Evolutionary conservation across 2,113 vertebrate species (phyloP).

Genomic region (Calcarius ornatus): DNA sequence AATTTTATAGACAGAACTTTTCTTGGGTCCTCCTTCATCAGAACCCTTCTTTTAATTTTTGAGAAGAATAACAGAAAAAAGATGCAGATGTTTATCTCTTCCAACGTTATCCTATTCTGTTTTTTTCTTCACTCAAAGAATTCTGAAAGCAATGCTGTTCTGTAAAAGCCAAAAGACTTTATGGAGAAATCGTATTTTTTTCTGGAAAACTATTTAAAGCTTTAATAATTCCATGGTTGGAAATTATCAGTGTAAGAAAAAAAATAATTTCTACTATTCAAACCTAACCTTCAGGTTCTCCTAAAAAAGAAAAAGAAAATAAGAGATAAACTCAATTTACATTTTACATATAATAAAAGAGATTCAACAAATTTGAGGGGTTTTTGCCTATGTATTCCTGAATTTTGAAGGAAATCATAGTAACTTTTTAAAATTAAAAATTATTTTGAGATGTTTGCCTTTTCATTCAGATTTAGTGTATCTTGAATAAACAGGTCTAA

Average conservation of each 20-base stretch:
- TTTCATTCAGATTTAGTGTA: background rate
- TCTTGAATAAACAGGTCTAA: background rate
- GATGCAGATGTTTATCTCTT: background rate
- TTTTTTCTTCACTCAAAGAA: background rate
- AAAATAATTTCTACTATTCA: background rate
- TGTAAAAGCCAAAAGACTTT: background rate
- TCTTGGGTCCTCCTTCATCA: background rate
- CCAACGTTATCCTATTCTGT: rapidly evolving
- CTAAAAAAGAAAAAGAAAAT: background rate
- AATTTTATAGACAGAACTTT: background rate
- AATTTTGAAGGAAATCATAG: background rate
- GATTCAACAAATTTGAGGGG: background rate
- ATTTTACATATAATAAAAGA: background rate
- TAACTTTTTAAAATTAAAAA: background rate
- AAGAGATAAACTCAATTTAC: background rate
- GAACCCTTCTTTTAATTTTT: background rate
- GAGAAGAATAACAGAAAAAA: background rate
- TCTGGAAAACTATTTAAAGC: background rate
- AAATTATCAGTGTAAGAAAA: background rate
- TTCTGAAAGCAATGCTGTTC: background rate
- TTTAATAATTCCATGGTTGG: background rate
- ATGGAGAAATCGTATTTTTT: background rate
- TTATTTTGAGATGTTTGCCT: background rate
- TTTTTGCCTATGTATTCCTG: too few species aligned
- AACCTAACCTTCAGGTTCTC: background rate